Conservation (phyloP, 1,140 invertebrate species). For the Habropoda laboriosa region DNA sequence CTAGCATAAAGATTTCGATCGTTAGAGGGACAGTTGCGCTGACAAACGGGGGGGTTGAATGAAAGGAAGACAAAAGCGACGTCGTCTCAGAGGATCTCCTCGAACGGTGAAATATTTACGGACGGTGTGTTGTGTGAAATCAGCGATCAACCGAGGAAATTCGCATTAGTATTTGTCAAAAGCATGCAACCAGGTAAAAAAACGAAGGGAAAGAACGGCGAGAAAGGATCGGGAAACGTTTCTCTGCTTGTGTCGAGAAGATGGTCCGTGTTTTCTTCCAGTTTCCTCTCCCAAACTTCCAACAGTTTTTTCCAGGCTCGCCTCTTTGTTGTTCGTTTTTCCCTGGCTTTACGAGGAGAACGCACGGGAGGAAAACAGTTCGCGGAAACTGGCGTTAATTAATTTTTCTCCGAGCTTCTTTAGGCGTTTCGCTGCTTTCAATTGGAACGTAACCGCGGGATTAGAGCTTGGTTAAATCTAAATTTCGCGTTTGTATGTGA, state of each 20-base stretch:
- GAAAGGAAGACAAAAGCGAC: neutral
- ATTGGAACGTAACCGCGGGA: neutral
- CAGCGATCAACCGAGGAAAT: conserved; percentile 35
- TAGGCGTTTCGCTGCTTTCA: neutral
- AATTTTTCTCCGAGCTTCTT: neutral
- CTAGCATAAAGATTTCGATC: neutral
- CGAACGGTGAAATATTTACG: conserved; percentile 49
- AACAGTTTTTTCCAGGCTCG: conserved; percentile 11
- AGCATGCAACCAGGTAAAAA: conserved; percentile 43
- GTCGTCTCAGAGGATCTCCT: neutral
- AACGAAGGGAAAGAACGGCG: neutral
- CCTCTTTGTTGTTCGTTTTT: neutral
- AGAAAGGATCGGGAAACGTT: conserved; percentile 41
- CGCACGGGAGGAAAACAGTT: no score
- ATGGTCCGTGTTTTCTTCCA: conserved; percentile 53
- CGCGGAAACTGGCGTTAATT: conserved; percentile 1
- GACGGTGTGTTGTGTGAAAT: conserved; percentile 35
- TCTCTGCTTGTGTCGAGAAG: conserved; percentile 39
- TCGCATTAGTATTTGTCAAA: conserved; percentile 62
- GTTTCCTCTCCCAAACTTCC: conserved; percentile 39
- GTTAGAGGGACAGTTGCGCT: neutral
- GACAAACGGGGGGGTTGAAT: neutral
- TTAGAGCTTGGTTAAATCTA: neutral
- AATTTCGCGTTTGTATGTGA: neutral
- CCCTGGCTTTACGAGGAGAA: neutral